These are phyloP conservation scores for Mustelus asterias DNA, from an alignment of 2,113 vertebrate genomes.

Conservation along the genomic window DNA sequence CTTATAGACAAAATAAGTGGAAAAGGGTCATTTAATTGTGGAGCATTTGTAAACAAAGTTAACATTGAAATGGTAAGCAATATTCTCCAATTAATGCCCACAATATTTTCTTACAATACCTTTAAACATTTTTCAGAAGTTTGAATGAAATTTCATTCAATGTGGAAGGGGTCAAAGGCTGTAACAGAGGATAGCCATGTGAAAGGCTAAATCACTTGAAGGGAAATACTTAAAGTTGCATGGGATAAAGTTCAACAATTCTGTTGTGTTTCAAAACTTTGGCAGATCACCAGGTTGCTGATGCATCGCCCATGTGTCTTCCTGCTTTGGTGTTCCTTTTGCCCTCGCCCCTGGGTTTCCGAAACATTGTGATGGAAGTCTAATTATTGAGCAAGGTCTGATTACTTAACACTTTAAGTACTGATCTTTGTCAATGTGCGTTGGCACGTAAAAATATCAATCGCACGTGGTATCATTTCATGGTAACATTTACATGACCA, in stretches of 20 bases:
- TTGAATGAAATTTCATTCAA: constrained; percentile 40
- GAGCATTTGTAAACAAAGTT: neutral
- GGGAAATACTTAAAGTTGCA: constrained; percentile 61
- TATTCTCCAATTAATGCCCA: neutral
- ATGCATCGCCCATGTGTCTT: constrained; percentile 27
- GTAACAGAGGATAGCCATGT: constrained; percentile 58
- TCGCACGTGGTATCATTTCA: neutral
- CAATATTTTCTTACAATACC: neutral
- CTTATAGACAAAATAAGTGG: neutral
- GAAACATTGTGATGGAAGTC: neutral
- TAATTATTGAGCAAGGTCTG: neutral
- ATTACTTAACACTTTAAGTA: constrained; percentile 16
- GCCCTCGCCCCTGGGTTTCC: neutral
- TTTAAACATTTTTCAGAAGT: neutral
- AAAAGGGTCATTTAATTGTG: neutral
- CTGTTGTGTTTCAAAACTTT: constrained; percentile 47
- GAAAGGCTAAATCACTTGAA: constrained; percentile 80
- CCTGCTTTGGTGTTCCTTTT: constrained; percentile 31
- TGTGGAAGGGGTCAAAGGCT: constrained; percentile 72
- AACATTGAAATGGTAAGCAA: neutral
- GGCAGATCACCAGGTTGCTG: constrained; percentile 33
- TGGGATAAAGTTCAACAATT: constrained; percentile 57
- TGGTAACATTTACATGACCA: neutral
- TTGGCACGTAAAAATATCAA: neutral
- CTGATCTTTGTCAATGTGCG: neutral